Base-by-base conservation (phyloP, 35 echinoderm and acorn worm genomes). In the Acanthaster planci region DNA sequence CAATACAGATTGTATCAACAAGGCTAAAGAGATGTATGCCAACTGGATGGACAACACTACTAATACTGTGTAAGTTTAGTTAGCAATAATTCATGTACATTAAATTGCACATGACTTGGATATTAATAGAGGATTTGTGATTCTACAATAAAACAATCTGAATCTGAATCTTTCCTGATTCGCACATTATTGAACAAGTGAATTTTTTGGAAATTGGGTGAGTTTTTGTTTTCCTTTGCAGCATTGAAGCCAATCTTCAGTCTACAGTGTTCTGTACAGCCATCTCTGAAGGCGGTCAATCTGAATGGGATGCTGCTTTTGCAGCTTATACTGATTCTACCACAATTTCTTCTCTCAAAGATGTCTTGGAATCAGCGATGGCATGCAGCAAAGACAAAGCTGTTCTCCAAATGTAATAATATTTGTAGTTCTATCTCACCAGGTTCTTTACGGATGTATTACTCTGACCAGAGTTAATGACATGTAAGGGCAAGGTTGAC, bases 241-340 rank as follows among this genome's bases (percentile, higher is more conserved):
- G 94, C 27, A 90, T 97, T 12, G 50, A 78, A 78, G 55, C 88
- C 36, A 86, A 92, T 37, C 77, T 92, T 52, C 92, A 86, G 67
- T 83, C 51, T 10, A 83, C 77, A 15, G 94, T 97, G 2, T 97
- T 92, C 60, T 97, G 94, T 40, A 92, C 87, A 14, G 94, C 86
- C 29, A 90, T 97, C 22, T 35, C 86, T 27, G 54, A n/a, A 5
- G 94, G 94, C 8, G 82, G 76, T 23, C 68, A 86, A 39, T 54
- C 88, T 38, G 86, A 90, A 21, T 97, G 94, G 94, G 29, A 78
- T 16, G 92, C 92, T 76, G 94, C 90, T 5, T 97, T 84, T 58
- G 40, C 89, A 2, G 83, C 89, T 42, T 97, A 90, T 55, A 68
- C 17, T 34, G 67, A 86, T 34, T 51, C 90, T 23, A 89, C 86